These are phyloP conservation scores for Cephus spinipes DNA, from an alignment of 2,888 invertebrate genomes.

Conservation along the genomic window DNA sequence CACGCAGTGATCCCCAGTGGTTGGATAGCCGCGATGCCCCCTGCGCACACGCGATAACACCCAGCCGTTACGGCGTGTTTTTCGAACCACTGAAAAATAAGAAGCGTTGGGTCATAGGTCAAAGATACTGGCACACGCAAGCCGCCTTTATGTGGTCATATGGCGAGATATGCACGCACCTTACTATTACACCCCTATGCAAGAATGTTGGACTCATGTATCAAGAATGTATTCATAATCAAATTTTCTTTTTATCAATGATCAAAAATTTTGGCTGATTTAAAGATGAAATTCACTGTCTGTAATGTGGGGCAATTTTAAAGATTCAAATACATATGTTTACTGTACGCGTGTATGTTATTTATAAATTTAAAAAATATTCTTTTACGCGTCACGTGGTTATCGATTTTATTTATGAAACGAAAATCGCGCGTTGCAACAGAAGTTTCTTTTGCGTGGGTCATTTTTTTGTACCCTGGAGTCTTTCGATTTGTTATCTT, in stretches of 20 bases:
- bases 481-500: background rate
- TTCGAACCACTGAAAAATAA: conserved; percentile 54
- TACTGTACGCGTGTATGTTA: background rate
- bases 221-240: no score
- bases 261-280: no score
- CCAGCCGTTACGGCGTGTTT: conserved; percentile 52
- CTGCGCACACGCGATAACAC: conserved; percentile 60
- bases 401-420: background rate
- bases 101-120: conserved; percentile 51
- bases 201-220: no score
- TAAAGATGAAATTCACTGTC: background rate
- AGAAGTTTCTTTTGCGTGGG: background rate
- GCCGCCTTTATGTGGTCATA: conserved; percentile 43
- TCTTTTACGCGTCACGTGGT: no score
- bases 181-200: background rate
- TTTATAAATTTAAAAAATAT: background rate
- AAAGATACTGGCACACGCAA: conserved; percentile 60
- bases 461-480: background rate
- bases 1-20: conserved; percentile 47
- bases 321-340: background rate
- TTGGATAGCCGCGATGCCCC: conserved; percentile 62
- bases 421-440: background rate
- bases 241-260: no score
- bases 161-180: conserved; percentile 17
- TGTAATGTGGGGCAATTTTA: background rate